A percentile compares a stretch with the other conserved stretches of the same genome.
These are phyloP conservation scores for Octopus bimaculoides DNA, from an alignment of 1,140 invertebrate species.

Conservation along the genomic window DNA sequence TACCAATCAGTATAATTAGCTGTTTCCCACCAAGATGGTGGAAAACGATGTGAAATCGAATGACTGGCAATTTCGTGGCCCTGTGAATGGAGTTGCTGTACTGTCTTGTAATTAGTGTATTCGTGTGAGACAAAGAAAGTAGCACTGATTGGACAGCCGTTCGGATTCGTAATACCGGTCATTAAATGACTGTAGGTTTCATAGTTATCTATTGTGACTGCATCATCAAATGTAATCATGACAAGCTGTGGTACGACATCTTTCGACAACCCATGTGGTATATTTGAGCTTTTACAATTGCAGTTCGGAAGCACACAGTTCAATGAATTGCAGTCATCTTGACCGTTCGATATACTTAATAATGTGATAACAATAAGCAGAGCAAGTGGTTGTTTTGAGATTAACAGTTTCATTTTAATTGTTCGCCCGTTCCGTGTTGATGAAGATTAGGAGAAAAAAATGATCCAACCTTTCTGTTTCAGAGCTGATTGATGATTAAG, in stretches of 20 bases:
- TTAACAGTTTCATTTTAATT: too few relatives aligned
- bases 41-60: conserved; percentile 60
- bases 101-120: conserved; percentile 76
- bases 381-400: too few relatives aligned
- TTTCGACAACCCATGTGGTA: conserved; percentile 67
- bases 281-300: conserved; percentile 56
- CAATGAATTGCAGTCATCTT: conserved; percentile 14
- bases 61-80: conserved; percentile 80
- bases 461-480: too few relatives aligned
- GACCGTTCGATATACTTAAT: background rate
- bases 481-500: too few relatives aligned
- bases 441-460: too few relatives aligned
- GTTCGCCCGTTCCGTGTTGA: too few relatives aligned
- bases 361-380: too few relatives aligned
- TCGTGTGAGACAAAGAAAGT: conserved; percentile 83
- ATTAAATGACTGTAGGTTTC: conserved; percentile 58
- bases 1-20: conserved; percentile 31
- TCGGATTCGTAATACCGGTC: conserved; percentile 68
- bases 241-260: conserved; percentile 82
- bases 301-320: conserved; percentile 32
- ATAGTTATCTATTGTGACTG: conserved; percentile 96
- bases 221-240: conserved; percentile 94
- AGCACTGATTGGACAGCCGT: conserved; percentile 74
- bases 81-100: conserved; percentile 76
- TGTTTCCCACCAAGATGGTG: conserved; percentile 34